phyloP scores from a whole-genome alignment of 2,797 vertebrate species.

The Mastacembelus armatus region DNA sequence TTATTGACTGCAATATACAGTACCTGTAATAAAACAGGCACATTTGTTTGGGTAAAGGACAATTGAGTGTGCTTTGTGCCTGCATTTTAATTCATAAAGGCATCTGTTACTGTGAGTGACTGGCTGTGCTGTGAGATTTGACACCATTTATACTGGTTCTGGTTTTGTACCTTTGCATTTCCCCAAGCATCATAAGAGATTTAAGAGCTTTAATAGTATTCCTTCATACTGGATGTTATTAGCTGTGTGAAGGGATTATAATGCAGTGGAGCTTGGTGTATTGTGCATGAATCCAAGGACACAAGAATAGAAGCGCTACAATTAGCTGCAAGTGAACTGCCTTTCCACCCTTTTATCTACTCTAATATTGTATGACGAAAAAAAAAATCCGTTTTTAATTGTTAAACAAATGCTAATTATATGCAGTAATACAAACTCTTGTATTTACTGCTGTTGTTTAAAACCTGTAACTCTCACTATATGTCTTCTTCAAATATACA shows the following conservation, averaged over 20 bases:
- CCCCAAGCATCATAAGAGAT: slow-evolving; percentile 17
- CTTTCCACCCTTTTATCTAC: slow-evolving; percentile 46
- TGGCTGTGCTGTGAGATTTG: no score
- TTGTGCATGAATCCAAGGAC: slow-evolving; percentile 57
- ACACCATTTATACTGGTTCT: slow-evolving; percentile 9
- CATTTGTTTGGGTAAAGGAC: no score
- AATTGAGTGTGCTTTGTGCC: neutral
- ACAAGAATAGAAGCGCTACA: slow-evolving; percentile 30
- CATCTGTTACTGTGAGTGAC: no score
- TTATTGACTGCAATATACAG: no score
- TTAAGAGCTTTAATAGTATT: slow-evolving; percentile 30
- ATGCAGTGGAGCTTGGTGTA: slow-evolving; percentile 23
- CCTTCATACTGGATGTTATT: slow-evolving; percentile 39
- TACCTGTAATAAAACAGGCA: no score
- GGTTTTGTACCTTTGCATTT: slow-evolving; percentile 12
- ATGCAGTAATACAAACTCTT: slow-evolving; percentile 30
- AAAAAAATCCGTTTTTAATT: slow-evolving; percentile 53
- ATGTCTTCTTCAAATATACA: slow-evolving; percentile 5
- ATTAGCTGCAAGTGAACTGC: slow-evolving; percentile 46
- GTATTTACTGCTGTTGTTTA: slow-evolving; percentile 1
- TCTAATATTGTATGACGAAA: slow-evolving; percentile 19
- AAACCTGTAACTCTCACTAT: neutral
- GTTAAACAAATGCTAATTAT: slow-evolving; percentile 45
- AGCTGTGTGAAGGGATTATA: slow-evolving; percentile 45
- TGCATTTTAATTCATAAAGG: neutral